Conservation (phyloP, 2,888 invertebrate genomes). For the Eupithecia exiguata region DNA sequence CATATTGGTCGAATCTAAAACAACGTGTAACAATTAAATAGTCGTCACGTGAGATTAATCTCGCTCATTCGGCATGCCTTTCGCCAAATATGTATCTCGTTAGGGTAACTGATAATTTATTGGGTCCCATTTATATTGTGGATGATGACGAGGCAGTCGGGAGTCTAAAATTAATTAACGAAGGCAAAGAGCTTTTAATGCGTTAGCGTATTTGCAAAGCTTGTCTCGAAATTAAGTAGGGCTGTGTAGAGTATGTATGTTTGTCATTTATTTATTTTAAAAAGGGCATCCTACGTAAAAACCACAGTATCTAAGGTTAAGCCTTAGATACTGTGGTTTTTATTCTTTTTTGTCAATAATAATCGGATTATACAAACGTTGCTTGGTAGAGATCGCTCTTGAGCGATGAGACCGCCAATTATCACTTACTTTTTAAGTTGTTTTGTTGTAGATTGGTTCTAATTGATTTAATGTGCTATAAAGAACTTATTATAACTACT, state of each 20-base stretch:
- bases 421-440: too few relatives aligned
- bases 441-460: too few relatives aligned
- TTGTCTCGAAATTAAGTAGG: background rate
- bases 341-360: too few relatives aligned
- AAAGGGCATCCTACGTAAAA: too few relatives aligned
- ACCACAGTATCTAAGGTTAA: too few relatives aligned
- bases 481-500: too few relatives aligned
- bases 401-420: too few relatives aligned
- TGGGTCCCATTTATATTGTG: constrained; percentile 35
- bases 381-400: too few relatives aligned
- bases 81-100: constrained; percentile 56
- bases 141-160: constrained; percentile 34
- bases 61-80: constrained; percentile 64
- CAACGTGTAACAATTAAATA: constrained; percentile 77
- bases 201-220: background rate
- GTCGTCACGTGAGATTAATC: constrained; percentile 64
- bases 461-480: too few relatives aligned
- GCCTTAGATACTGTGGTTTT: too few relatives aligned
- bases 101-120: constrained; percentile 45
- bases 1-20: constrained; percentile 79
- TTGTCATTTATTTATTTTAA: background rate
- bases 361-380: too few relatives aligned
- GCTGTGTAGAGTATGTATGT: background rate
- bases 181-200: background rate
- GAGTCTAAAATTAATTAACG: constrained; percentile 14